phyloP scores from a whole-genome alignment of 2,888 invertebrate genomes.

The Ectemnius continuus region DNA sequence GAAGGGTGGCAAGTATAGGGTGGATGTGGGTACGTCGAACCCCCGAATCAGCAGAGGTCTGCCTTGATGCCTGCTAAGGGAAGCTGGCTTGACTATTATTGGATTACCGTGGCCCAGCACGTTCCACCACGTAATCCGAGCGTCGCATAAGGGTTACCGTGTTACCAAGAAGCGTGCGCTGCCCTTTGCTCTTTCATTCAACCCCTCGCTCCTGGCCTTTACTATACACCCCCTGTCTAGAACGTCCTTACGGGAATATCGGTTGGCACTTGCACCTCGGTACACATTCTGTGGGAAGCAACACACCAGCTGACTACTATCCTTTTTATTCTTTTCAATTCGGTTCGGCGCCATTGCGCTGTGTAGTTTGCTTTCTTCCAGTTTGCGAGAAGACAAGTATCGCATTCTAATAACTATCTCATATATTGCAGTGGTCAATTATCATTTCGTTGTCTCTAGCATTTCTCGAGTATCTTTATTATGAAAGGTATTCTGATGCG shows the following conservation, averaged over 20 bases:
- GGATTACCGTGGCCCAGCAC: constrained; percentile 58
- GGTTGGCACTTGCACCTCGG: not conserved
- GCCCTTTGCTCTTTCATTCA: constrained; percentile 46
- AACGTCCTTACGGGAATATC: constrained; percentile 1
- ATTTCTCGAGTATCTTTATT: too few species aligned
- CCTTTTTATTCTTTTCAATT: too few species aligned
- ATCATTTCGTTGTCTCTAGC: too few species aligned
- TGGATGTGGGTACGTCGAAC: not conserved
- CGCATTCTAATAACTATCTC: too few species aligned
- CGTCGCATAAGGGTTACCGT: constrained; percentile 49
- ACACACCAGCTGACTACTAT: too few species aligned
- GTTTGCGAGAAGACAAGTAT: too few species aligned
- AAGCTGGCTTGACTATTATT: constrained; percentile 49
- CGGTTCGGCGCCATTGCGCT: too few species aligned
- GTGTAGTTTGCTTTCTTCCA: too few species aligned
- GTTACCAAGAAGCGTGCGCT: constrained; percentile 30
- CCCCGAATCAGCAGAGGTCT: constrained; percentile 42
- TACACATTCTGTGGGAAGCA: too few species aligned
- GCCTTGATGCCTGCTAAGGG: constrained; percentile 34
- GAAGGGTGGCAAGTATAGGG: not conserved
- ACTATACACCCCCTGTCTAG: constrained; percentile 18
- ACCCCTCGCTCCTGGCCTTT: constrained; percentile 18
- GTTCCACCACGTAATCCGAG: constrained; percentile 59
- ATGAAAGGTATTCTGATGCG: too few species aligned
- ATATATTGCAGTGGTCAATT: too few species aligned